Base-by-base conservation (phyloP, 2,113 vertebrate species). In the Cyphomyrus plagiostoma region DNA sequence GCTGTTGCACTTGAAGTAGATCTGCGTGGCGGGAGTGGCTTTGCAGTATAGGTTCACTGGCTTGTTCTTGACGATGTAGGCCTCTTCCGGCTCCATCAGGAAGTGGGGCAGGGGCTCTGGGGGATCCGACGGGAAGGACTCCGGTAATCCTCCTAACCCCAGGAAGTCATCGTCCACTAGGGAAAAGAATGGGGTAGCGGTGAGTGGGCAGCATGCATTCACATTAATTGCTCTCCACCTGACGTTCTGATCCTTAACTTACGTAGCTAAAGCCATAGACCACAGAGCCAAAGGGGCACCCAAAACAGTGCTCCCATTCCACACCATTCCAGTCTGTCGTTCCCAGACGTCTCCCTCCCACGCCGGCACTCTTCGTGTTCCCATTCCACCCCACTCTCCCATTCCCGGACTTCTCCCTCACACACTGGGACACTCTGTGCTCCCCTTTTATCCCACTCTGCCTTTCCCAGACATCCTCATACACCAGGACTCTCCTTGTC, bases 1-100 rank as follows among this genome's bases (percentile, higher is more conserved):
- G 0, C 98, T 98, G 94, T 99, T 99, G 95, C 98, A 99, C 92
- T 99, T 99, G 91, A 99, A 99, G 94, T 99, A 99, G 92, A 99
- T 99, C 94, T 99, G 98, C 0, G 98, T 98, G 92, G 98, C 98
- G 0, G 98, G 98, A 21, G 98, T 98, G 0, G 98, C 98, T 93
- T 98, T 98, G 94, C 98, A 99, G 92, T 97, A 97, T 30, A 99
- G 95, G 92, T 97, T 99, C 90, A 98, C 98, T 0, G 97, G 97
- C 91, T 98, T 98, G 90, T 98, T 98, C 95, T 98, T 98, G 91
- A 99, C 97, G 45, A 99, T 99, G 92, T 99, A 99, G 90, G 97
- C 98, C 91, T 99, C 98, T 90, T 98, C 98, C 0, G 98, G 98
- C 89, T 99, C 98, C 0, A 97, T 97, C 86, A 99, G 96, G 93